A percentile compares a stretch with the other conserved stretches of the same genome.
Conservation (phyloP, 2,888 invertebrate species). For the Drosophila robusta region DNA sequence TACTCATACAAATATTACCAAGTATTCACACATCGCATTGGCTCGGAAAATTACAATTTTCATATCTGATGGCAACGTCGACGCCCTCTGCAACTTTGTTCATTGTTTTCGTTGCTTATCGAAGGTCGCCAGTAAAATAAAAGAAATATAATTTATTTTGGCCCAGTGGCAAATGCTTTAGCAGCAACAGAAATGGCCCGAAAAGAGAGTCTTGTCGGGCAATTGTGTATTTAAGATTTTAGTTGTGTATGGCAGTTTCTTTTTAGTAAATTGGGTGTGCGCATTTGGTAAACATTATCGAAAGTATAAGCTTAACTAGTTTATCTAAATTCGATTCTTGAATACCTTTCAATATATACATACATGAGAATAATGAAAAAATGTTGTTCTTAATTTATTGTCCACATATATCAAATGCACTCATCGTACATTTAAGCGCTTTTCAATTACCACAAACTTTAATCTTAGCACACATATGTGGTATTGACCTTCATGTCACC, state of each 20-base stretch:
- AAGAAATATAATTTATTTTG: constrained; percentile 35
- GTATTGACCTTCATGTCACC: constrained; percentile 1
- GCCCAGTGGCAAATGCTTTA: background rate
- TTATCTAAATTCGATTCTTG: too few relatives aligned
- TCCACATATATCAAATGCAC: background rate
- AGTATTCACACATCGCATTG: constrained; percentile 39
- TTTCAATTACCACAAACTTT: constrained; percentile 21
- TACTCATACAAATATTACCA: constrained; percentile 5
- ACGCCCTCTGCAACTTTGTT: constrained; percentile 23
- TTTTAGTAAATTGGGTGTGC: background rate
- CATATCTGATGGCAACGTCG: constrained; percentile 50
- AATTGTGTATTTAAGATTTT: constrained; percentile 20
- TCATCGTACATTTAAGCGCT: constrained; percentile 1
- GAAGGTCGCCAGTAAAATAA: constrained; percentile 37
- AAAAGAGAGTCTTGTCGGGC: constrained; percentile 3
- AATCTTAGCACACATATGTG: constrained; percentile 8
- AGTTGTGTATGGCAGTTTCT: background rate
- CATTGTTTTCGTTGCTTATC: constrained; percentile 37
- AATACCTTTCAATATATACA: too few relatives aligned
- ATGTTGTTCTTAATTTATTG: too few relatives aligned
- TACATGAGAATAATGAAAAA: too few relatives aligned
- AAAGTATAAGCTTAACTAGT: too few relatives aligned
- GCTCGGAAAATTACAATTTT: constrained; percentile 73
- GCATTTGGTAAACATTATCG: too few relatives aligned
- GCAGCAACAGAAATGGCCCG: constrained; percentile 8